Evolutionary conservation across 2,113 vertebrate genomes (phyloP), one percentile per base, ranked within the genome.

Genomic region (Xiphophorus maculatus): DNA sequence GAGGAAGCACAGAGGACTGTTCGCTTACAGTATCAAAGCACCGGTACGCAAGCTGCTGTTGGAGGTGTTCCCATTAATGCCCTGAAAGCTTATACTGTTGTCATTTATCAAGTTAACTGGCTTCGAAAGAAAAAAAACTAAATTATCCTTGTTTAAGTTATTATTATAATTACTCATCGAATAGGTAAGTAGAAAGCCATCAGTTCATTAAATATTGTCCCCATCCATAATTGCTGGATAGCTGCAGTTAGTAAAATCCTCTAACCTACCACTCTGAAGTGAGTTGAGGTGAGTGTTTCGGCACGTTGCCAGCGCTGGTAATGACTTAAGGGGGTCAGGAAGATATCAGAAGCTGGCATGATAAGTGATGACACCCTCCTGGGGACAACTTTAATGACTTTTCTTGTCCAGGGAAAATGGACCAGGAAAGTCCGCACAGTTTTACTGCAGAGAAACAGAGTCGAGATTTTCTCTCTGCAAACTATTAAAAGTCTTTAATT

Each of bases 311-410:
- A 86, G 82, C 42, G 70, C 73, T 78, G 74, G 76, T 89, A 91
- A 91, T 90, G 87, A 91, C 85, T 89, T 83, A 77, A 90, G 85
- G 87, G 86, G 88, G 87, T 91, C 83, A 91, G 87, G 79, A 86
- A 87, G 87, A 91, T 87, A 87, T 89, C 89, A 87, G 84, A 80
- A 79, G 76, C 88, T 80, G 75, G 84, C 77, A 83, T 84, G 89
- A 87, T 89, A 88, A 88, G 84, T 82, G 88, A 88, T 87, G 88
- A 89, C 79, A 87, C 81, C 86, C 85, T 84, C 88, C 75, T 80
- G 87, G 84, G 89, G 88, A 81, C 71, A 44, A 68, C 79, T 87
- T 86, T 90, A 91, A 92, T 92, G 82, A 91, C 87, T 87, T 83
- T 88, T 72, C 61, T 75, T 51, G 76, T 35, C 66, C 73, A 80